A percentile compares a stretch with the other conserved stretches of the same genome.
These are phyloP conservation scores for Avahi laniger DNA, from an alignment of 2,797 vertebrate species.

Conservation along the genomic window DNA sequence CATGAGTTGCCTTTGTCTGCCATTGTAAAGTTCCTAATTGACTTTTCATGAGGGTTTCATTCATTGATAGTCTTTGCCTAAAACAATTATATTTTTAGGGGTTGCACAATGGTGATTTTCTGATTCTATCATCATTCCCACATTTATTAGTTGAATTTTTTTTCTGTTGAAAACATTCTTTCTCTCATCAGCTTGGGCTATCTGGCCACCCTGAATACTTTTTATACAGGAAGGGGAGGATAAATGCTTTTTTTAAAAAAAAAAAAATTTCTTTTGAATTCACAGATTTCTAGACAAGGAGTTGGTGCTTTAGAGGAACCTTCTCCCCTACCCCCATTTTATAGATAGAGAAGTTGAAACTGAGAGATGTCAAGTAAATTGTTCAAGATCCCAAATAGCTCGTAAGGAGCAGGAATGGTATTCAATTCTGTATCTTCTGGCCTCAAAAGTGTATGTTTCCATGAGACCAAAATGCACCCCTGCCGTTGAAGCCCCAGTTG, in stretches of 20 bases:
- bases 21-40: background rate
- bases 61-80: background rate
- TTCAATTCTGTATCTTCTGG: background rate
- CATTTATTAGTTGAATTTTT: background rate
- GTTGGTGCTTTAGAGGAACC: background rate
- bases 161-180: background rate
- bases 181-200: background rate
- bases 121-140: background rate
- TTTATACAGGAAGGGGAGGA: background rate
- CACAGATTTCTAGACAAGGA: background rate
- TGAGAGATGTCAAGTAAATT: slow-evolving; percentile 15
- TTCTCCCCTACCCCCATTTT: background rate
- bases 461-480: background rate
- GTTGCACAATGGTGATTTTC: background rate
- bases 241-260: background rate
- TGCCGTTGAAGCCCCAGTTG: background rate
- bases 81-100: background rate
- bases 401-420: background rate
- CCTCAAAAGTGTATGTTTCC: background rate
- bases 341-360: background rate
- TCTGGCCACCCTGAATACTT: background rate
- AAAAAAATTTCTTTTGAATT: background rate
- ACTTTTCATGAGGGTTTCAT: background rate
- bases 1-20: background rate
- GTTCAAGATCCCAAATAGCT: background rate